A percentile compares a stretch with the other conserved stretches of the same genome.
These are phyloP conservation scores for Achroia grisella DNA, from an alignment of 1,140 invertebrate species.

Conservation along the genomic window DNA sequence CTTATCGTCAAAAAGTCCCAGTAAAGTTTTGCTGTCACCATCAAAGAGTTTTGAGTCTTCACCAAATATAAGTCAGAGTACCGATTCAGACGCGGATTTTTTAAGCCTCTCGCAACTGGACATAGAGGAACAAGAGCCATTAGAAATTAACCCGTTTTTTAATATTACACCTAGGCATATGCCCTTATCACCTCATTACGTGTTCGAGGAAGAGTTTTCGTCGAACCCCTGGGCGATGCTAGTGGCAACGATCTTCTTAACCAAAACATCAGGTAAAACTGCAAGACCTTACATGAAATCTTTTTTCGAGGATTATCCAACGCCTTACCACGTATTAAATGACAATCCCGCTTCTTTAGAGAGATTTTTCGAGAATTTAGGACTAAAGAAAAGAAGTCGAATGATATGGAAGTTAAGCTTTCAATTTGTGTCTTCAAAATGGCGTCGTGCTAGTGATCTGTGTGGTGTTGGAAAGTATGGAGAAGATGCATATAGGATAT, in stretches of 20 bases:
- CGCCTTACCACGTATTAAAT: slow-evolving; percentile 63
- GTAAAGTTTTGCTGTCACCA: slow-evolving; percentile 13
- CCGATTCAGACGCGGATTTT: slow-evolving; percentile 36
- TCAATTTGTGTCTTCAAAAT: slow-evolving; percentile 73
- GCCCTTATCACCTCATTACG: slow-evolving; percentile 70
- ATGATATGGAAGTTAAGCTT: slow-evolving; percentile 74
- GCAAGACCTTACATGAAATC: slow-evolving; percentile 65
- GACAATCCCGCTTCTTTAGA: slow-evolving; percentile 55
- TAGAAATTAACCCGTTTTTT: slow-evolving; percentile 46
- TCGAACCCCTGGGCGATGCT: slow-evolving; percentile 73
- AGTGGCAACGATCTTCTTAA: slow-evolving; percentile 74
- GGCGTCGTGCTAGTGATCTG: slow-evolving; percentile 72
- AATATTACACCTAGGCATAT: slow-evolving; percentile 60
- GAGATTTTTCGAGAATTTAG: slow-evolving; percentile 68
- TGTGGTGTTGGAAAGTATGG: slow-evolving; percentile 74
- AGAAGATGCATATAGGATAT: slow-evolving; percentile 74
- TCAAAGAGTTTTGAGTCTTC: slow-evolving; percentile 21
- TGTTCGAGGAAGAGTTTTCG: slow-evolving; percentile 73
- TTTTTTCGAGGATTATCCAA: slow-evolving; percentile 69
- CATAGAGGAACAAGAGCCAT: slow-evolving; percentile 44
- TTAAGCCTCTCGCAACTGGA: slow-evolving; percentile 53
- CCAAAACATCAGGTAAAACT: slow-evolving; percentile 68
- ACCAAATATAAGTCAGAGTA: slow-evolving; percentile 35
- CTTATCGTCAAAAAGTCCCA: slow-evolving; percentile 13
- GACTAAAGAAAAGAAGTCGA: slow-evolving; percentile 59